Base-by-base conservation (phyloP, 2,113 vertebrate species). In the Pantherophis guttatus region DNA sequence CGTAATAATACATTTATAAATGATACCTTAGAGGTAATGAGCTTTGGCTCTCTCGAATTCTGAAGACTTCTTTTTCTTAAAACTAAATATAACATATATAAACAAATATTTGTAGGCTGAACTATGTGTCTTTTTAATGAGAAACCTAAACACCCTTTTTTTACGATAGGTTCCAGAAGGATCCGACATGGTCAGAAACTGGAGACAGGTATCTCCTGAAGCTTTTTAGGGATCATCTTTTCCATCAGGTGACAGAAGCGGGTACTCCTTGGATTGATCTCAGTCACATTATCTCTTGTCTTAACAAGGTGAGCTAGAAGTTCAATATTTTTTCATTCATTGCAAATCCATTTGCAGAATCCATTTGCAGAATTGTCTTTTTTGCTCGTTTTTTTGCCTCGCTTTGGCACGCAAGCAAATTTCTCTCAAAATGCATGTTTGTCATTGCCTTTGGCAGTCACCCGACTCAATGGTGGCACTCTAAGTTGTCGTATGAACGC, bases 271-370 rank as follows among this genome's bases (percentile, higher is more conserved):
- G 99, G 99, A 99, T 99, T 92, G 99, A 99, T 98, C 98, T 99
- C 97, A 99, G 99, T 98, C 99, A 99, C 97, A 99, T 99, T 81
- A 99, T 99, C 96, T 99, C 99, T 97, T 99, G 99, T 98, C 99
- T 99, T 98, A 99, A 99, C 98, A 99, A 99, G 98, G 99, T 99
- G 97, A 98, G 97, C 95, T 95, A 95, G 96, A 94, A 88, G 94
- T 94, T 0, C 1, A 91, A 93, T 91, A 89, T 96, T 89, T 97
- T 93, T 93, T 90, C 24, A 26, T 29, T 59, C 8, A 26, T 91
- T 29, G 12, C 50, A 90, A n/a, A 29, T 24, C 13, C 12, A 57
- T 17, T 44, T 44, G 39, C 39, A 44, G n/a, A n/a, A 29, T 24
- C 13, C 8, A 57, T 17, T 44, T 44, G 39, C 39, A 44, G n/a